phyloP scores from a whole-genome alignment of 2,113 vertebrate species.

The Xiphophorus hellerii region DNA sequence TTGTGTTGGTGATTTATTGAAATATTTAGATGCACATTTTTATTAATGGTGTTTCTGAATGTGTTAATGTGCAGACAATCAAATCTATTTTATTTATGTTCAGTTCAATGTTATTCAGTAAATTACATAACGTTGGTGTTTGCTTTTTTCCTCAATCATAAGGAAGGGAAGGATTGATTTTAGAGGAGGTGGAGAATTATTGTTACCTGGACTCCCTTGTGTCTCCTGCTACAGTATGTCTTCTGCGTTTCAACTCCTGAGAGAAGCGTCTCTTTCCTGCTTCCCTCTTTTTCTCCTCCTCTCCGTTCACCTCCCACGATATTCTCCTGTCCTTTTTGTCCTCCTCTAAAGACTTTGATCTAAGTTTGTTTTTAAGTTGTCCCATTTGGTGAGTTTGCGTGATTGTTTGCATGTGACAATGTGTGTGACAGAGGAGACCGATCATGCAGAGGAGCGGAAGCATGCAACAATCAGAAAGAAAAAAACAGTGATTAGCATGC shows the following conservation, averaged over 20 bases:
- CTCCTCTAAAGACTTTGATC: conserved; percentile 82
- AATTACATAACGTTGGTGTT: neutral
- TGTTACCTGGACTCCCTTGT: conserved; percentile 75
- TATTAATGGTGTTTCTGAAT: neutral
- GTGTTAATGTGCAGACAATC: too few relatives aligned
- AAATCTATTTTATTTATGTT: neutral
- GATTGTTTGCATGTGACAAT: conserved; percentile 6
- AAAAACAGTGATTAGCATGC: conserved; percentile 51
- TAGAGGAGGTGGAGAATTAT: neutral
- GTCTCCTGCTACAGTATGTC: conserved; percentile 79
- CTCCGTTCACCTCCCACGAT: conserved; percentile 73
- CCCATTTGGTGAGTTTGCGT: conserved; percentile 10
- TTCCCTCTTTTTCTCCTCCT: conserved; percentile 66
- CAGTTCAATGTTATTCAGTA: neutral
- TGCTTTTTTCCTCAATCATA: neutral
- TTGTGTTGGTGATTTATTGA: neutral
- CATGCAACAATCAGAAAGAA: conserved; percentile 62
- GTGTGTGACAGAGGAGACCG: neutral
- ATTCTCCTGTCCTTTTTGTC: conserved; percentile 80
- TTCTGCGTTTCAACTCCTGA: conserved; percentile 78
- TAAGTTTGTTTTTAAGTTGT: conserved; percentile 38
- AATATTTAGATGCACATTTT: neutral
- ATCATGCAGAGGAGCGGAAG: conserved; percentile 37
- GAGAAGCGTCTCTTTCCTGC: conserved; percentile 70
- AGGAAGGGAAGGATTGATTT: neutral